A percentile compares a stretch with the other conserved stretches of the same genome.
These are phyloP conservation scores for Cydia amplana DNA, from an alignment of 1,140 invertebrate species.

Conservation along the genomic window DNA sequence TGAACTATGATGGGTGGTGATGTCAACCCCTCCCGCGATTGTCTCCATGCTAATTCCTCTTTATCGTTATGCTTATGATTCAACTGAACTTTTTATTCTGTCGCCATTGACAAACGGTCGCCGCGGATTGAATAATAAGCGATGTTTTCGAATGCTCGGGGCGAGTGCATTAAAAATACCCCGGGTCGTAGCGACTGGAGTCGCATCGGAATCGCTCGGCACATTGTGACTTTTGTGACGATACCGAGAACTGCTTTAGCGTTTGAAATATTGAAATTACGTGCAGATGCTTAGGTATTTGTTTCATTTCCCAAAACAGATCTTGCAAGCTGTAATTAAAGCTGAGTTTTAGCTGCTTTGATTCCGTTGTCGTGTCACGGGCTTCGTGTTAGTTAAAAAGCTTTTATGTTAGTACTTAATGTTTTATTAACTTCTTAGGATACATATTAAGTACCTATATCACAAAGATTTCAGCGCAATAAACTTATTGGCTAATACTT, in stretches of 20 bases:
- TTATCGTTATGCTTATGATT: constrained; percentile 45
- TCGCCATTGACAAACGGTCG: constrained; percentile 57
- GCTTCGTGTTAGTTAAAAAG: background rate
- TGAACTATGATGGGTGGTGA: constrained; percentile 50
- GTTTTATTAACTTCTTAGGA: background rate
- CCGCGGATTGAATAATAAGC: constrained; percentile 64
- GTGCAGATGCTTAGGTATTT: constrained; percentile 16
- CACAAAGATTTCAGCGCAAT: no score
- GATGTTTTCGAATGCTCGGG: constrained; percentile 47
- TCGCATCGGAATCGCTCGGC: constrained; percentile 20
- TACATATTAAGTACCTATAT: constrained; percentile 27
- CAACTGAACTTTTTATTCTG: constrained; percentile 55
- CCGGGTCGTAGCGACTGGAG: constrained; percentile 24
- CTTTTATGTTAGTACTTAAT: background rate
- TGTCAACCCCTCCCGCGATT: constrained; percentile 62
- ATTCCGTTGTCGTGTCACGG: background rate
- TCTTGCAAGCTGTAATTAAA: background rate
- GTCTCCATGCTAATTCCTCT: constrained; percentile 65
- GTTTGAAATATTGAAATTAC: constrained; percentile 31
- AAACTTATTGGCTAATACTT: no score
- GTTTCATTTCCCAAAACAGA: background rate
- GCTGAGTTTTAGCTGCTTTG: background rate
- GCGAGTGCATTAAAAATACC: constrained; percentile 50
- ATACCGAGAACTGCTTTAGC: constrained; percentile 14
- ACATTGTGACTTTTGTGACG: constrained; percentile 16